These are phyloP conservation scores for Rhagoletis zephyria DNA, from an alignment of 1,140 invertebrate genomes.

Conservation along the genomic window DNA sequence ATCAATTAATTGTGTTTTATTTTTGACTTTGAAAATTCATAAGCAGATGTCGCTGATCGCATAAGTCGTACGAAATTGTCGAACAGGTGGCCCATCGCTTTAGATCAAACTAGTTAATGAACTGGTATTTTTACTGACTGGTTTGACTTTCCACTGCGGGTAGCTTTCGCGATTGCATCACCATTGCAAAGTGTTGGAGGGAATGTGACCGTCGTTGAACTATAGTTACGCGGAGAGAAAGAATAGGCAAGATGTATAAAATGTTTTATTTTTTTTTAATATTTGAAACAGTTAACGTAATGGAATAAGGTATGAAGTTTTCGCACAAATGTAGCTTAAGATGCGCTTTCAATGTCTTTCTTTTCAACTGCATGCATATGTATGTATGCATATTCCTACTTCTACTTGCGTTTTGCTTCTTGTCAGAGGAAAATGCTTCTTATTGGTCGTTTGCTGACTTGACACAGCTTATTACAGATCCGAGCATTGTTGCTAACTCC, in stretches of 20 bases:
- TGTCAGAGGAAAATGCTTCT: conserved; percentile 9
- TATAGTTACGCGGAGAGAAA: neutral
- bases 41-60: no score
- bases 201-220: neutral
- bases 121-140: no score
- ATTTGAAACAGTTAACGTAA: neutral
- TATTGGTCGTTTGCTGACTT: conserved; percentile 25
- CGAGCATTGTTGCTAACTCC: no score
- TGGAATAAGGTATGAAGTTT: neutral
- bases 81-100: no score
- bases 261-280: neutral
- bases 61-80: no score
- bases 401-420: neutral
- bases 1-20: no score
- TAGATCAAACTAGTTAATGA: no score
- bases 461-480: conserved; percentile 1
- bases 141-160: no score
- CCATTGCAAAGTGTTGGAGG: neutral
- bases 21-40: no score
- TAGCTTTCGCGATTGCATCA: neutral
- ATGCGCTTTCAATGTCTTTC: neutral
- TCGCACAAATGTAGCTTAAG: neutral
- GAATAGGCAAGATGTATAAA: conserved; percentile 10
- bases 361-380: neutral
- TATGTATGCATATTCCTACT: no score